A percentile compares a stretch with the other conserved stretches of the same genome.
Conservation (phyloP, 2,888 invertebrate species). For the Andrena bicolor region DNA sequence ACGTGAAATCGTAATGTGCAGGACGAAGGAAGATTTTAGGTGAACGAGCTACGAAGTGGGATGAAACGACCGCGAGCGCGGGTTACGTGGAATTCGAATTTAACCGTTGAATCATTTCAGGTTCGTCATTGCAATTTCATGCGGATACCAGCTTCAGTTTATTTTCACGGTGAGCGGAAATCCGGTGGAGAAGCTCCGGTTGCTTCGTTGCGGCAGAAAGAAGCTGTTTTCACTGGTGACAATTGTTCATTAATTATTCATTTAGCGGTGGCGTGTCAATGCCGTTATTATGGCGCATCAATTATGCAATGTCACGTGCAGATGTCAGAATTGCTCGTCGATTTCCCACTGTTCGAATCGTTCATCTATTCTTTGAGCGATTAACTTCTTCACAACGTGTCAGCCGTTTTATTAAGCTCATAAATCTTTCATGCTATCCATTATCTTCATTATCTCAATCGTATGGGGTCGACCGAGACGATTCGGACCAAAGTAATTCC, state of each 20-base stretch:
- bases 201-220: background rate
- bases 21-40: background rate
- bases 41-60: conserved; percentile 14
- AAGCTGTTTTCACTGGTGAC: background rate
- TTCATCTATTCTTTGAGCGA: background rate
- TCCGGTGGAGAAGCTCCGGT: background rate
- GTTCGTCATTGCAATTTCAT: conserved; percentile 18
- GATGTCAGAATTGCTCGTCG: conserved; percentile 4
- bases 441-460: too few species aligned
- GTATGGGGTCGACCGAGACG: too few species aligned
- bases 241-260: conserved; percentile 10
- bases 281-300: background rate
- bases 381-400: background rate
- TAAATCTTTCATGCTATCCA: too few species aligned
- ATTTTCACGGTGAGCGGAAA: conserved; percentile 6
- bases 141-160: background rate
- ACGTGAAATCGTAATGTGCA: background rate
- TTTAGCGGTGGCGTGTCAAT: background rate
- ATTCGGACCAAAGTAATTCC: too few species aligned
- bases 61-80: background rate
- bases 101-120: conserved; percentile 25
- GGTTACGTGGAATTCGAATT: conserved; percentile 7
- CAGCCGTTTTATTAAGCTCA: too few species aligned
- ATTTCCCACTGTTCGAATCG: background rate
- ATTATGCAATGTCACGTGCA: conserved; percentile 2